Evolutionary conservation across 2,888 invertebrate species (phyloP), one percentile per base, ranked within the genome.

Genomic region (Andrena camellia): DNA sequence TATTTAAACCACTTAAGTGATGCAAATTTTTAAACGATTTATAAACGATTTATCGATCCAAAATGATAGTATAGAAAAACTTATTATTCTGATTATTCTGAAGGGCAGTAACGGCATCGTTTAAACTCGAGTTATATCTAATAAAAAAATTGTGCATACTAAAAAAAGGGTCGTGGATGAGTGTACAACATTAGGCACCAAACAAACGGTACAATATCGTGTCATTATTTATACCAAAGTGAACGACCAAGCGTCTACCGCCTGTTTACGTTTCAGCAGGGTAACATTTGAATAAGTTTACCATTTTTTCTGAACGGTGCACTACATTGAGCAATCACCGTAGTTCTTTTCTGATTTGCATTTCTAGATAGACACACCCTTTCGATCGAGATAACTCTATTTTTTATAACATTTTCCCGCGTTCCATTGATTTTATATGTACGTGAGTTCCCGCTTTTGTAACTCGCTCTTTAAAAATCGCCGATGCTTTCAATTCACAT

Each of bases 121-220:
- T 42, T 42, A 42, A 2, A 35, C 35, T 10, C 10, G n/a, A 0
- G 6, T 42, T 13, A 29, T 26, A 23, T 10, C 20, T 29, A 63
- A 29, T 52, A 48, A 74, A 62, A 63, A 63, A 71, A n/a, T 42
- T 50, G 33, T 23, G 26, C n/a, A 50, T 20, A 60, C 2, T 62
- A 20, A 7, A 71, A 77, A 69, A 69, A 26, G 8, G 5, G 8
- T 62, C 31, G 26, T 20, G 23, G 57, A 6, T 8, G 20, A 17
- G 31, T 66, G 75, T 75, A 50, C 31, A 67, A 86, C 86, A 86
- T 90, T 88, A 67, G 63, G 85, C 71, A 86, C 10, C 23, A 23
- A 10, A 57, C 82, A 87, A 89, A 87, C 72, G 86, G 79, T 66
- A 77, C 72, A 81, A 73, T 71, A 66, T 81, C 75, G 62, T 23